Conservation (phyloP, 2,888 invertebrate species). For the Himalopsyche japonica region DNA sequence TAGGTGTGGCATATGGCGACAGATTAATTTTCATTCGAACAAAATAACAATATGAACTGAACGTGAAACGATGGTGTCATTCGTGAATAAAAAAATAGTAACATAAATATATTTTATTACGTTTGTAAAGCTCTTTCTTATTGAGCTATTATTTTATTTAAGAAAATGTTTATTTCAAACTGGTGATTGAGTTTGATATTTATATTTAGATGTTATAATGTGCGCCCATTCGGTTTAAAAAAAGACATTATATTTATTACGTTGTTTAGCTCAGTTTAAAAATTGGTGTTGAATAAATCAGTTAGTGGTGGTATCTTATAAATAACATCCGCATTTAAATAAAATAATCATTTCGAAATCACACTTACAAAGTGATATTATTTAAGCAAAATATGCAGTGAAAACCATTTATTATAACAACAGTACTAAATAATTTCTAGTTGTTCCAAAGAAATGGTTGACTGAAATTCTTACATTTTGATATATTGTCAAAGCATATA, state of each 20-base stretch:
- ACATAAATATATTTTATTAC: not conserved
- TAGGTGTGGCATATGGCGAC: not conserved
- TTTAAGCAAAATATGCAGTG: too few species aligned
- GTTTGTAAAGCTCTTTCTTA: not conserved
- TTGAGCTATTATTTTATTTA: not conserved
- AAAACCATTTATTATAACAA: too few species aligned
- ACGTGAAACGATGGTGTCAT: not conserved
- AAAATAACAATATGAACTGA: not conserved
- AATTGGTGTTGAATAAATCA: not conserved
- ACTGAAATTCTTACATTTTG: too few species aligned
- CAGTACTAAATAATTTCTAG: too few species aligned
- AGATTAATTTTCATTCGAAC: not conserved
- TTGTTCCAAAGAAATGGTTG: too few species aligned
- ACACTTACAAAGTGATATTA: too few species aligned
- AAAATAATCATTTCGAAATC: not conserved
- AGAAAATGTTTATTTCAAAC: not conserved
- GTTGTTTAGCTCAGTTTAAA: not conserved
- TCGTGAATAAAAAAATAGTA: not conserved
- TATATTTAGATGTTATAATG: not conserved
- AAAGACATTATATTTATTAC: not conserved
- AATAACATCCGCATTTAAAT: not conserved
- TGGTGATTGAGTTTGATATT: not conserved
- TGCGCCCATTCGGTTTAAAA: not conserved
- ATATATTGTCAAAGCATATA: too few species aligned
- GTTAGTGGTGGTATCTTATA: not conserved